These are phyloP conservation scores for Pogonus chalceus DNA, from an alignment of 1,140 invertebrate genomes.

Conservation along the genomic window DNA sequence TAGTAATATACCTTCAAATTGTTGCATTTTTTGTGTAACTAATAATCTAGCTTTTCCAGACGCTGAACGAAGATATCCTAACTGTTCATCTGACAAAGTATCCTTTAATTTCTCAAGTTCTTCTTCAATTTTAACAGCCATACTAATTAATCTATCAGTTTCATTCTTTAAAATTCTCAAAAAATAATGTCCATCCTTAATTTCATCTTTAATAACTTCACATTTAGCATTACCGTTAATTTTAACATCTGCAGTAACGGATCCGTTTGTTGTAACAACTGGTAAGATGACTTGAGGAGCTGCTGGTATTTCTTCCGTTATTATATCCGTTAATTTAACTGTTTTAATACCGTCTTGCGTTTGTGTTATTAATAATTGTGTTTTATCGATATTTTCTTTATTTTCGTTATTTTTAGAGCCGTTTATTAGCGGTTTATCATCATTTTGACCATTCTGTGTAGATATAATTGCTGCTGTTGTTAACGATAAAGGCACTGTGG, in stretches of 20 bases:
- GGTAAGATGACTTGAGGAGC: constrained; percentile 40
- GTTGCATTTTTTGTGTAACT: constrained; percentile 86
- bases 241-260: constrained; percentile 23
- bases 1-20: constrained; percentile 64
- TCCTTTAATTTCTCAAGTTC: constrained; percentile 45
- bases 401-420: background rate
- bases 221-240: background rate
- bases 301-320: constrained; percentile 38
- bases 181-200: constrained; percentile 67
- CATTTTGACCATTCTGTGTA: background rate
- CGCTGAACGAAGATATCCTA: constrained; percentile 75
- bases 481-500: background rate
- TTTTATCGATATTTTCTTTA: background rate
- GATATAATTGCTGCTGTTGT: background rate
- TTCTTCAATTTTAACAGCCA: constrained; percentile 57
- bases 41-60: constrained; percentile 84
- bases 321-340: constrained; percentile 17
- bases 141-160: constrained; percentile 51
- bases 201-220: constrained; percentile 12
- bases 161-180: constrained; percentile 60
- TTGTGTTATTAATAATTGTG: background rate
- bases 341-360: too few relatives aligned
- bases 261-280: constrained; percentile 31
- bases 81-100: constrained; percentile 61
- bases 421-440: background rate